phyloP scores from a whole-genome alignment of 30 jellyfish, hydroid and myxozoan genomes.

The Calvadosia cruxmelitensis region DNA sequence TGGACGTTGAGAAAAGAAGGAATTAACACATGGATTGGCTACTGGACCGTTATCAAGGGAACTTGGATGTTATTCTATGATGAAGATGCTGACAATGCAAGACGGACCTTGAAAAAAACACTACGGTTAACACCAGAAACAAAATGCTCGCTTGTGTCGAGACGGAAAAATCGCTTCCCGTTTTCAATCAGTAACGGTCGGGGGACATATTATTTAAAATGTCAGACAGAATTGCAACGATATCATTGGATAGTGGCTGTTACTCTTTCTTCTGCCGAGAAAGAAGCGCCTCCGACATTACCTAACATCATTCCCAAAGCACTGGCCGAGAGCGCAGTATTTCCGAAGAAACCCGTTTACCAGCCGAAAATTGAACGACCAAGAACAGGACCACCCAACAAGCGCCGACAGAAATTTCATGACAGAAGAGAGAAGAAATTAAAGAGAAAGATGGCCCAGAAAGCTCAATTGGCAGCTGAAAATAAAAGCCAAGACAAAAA shows the following conservation, averaged over 20 bases:
- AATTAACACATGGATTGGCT: conserved; percentile 57
- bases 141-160: conserved; percentile 67
- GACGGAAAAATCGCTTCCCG: conserved; percentile 74
- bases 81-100: conserved; percentile 15
- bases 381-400: not conserved
- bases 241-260: conserved; percentile 81
- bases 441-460: not conserved
- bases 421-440: not conserved
- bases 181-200: conserved; percentile 74
- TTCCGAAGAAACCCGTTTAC: conserved; percentile 40
- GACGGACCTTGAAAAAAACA: conserved; percentile 48
- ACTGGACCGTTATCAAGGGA: conserved; percentile 83
- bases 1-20: conserved; percentile 79
- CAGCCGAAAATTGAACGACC: conserved; percentile 9
- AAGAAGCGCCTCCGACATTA: conserved; percentile 30
- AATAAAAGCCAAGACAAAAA: too few relatives aligned
- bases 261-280: conserved; percentile 54
- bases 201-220: conserved; percentile 66
- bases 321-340: conserved; percentile 35
- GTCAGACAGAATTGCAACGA: conserved; percentile 82
- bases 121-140: conserved; percentile 50
- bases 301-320: conserved; percentile 59
- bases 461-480: not conserved
- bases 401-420: not conserved
- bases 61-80: conserved; percentile 85